Evolutionary conservation across 2,888 invertebrate species (phyloP).

Genomic region (Apotomis capreana): DNA sequence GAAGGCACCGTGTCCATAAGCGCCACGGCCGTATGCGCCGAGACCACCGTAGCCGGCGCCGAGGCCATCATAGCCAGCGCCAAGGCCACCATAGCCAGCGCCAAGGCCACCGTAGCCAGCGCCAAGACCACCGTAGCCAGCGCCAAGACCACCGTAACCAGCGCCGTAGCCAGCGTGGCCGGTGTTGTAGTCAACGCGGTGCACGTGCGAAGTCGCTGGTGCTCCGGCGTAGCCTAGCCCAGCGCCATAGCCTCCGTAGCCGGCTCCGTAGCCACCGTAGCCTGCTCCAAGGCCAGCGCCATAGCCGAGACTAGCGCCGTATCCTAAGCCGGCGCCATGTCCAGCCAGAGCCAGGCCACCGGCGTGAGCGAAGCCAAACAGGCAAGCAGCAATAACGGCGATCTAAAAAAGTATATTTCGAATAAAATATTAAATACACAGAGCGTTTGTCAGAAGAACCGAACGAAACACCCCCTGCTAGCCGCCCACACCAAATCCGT

Average conservation of each 20-base stretch:
- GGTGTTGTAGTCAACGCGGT: constrained; percentile 23
- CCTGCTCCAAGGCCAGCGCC: constrained; percentile 15
- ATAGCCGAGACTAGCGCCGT: neutral
- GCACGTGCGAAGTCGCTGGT: constrained; percentile 16
- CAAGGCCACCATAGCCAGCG: neutral
- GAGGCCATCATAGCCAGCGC: neutral
- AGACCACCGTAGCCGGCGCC: constrained; percentile 1
- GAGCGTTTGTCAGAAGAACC: too few species aligned
- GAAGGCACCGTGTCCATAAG: neutral
- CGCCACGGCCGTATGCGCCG: neutral
- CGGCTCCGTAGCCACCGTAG: neutral
- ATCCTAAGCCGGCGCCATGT: neutral
- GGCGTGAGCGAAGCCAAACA: constrained; percentile 16
- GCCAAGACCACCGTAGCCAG: constrained; percentile 3
- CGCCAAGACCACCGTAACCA: constrained; percentile 7
- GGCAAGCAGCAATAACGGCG: constrained; percentile 11
- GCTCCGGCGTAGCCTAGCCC: neutral
- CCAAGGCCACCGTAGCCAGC: constrained; percentile 1
- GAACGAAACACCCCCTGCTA: too few species aligned
- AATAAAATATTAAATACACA: too few species aligned
- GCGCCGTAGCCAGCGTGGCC: constrained; percentile 9
- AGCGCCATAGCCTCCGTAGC: constrained; percentile 4
- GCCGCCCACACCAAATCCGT: too few species aligned
- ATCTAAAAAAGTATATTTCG: constrained; percentile 6
- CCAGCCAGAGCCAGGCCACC: constrained; percentile 11